A percentile compares a stretch with the other conserved stretches of the same genome.
Evolutionary conservation across 2,113 vertebrate species (phyloP).

Genomic region (Coturnix japonica): DNA sequence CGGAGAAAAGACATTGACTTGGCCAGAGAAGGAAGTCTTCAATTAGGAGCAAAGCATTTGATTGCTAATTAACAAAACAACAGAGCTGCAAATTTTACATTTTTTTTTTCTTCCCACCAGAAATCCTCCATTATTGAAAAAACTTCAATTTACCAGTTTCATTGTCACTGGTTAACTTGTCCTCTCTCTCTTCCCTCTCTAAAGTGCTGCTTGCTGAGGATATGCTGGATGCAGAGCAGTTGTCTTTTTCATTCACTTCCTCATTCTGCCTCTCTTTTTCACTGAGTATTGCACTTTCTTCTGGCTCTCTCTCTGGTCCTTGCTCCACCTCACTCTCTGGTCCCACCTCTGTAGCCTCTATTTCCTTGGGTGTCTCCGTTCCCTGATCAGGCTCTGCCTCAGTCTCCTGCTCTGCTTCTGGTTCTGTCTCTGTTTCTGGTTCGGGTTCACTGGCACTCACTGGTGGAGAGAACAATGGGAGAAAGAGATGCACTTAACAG

Average conservation of each 20-base stretch:
- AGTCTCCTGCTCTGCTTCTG: slow-evolving; percentile 61
- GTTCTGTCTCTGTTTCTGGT: slow-evolving; percentile 71
- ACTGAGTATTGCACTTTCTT: slow-evolving; percentile 87
- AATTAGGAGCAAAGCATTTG: neutral
- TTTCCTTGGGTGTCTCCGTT: slow-evolving; percentile 68
- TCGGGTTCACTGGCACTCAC: slow-evolving; percentile 78
- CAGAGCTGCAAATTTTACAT: neutral
- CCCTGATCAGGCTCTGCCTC: slow-evolving; percentile 67
- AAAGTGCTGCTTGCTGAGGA: slow-evolving; percentile 97
- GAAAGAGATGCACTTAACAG: slow-evolving; percentile 65
- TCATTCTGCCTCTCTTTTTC: slow-evolving; percentile 97
- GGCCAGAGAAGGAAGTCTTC: neutral
- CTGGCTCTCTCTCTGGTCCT: slow-evolving; percentile 81
- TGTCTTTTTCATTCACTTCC: slow-evolving; percentile 97
- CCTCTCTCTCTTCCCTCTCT: slow-evolving; percentile 95
- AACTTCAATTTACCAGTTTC: slow-evolving; percentile 83
- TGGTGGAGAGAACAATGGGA: slow-evolving; percentile 76
- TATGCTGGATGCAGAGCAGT: slow-evolving; percentile 98
- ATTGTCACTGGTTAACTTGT: slow-evolving; percentile 85
- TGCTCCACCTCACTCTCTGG: slow-evolving; percentile 80
- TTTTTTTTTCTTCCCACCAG: neutral
- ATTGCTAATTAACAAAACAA: neutral
- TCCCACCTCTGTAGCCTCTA: slow-evolving; percentile 59
- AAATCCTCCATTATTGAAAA: slow-evolving; percentile 27
- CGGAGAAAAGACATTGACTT: neutral